Conservation (phyloP, 2,113 vertebrate genomes). For the Sander vitreus region DNA sequence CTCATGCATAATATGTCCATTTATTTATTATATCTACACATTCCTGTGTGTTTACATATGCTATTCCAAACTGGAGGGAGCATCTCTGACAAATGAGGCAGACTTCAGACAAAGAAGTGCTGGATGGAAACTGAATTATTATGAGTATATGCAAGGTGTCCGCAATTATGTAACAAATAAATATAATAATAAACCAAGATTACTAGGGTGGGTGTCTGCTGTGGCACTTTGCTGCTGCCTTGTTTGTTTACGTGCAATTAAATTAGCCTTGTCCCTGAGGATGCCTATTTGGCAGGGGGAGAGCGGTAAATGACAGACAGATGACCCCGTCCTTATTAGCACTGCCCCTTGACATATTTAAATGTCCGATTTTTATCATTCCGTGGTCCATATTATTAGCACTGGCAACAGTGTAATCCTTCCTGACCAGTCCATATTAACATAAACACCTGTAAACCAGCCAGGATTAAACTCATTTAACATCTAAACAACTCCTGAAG, state of each 20-base stretch:
- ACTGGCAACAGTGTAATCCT: neutral
- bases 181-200: constrained; percentile 49
- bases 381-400: neutral
- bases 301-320: constrained; percentile 45
- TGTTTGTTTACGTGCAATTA: constrained; percentile 70
- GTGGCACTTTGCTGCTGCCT: constrained; percentile 48
- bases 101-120: constrained; percentile 27
- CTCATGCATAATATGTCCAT: neutral
- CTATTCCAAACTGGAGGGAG: constrained; percentile 27
- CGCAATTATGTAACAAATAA: constrained; percentile 53
- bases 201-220: constrained; percentile 43
- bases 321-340: constrained; percentile 43
- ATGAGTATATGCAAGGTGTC: constrained; percentile 45
- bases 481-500: constrained; percentile 24
- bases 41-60: constrained; percentile 1
- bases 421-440: neutral
- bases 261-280: constrained; percentile 63
- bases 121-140: constrained; percentile 46
- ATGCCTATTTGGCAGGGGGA: constrained; percentile 44
- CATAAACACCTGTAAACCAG: constrained; percentile 27
- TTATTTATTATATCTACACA: constrained; percentile 1
- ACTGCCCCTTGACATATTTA: constrained; percentile 28
- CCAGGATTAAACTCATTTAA: constrained; percentile 34
- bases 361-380: constrained; percentile 11
- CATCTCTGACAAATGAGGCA: constrained; percentile 31